Base-by-base conservation (phyloP, 2,797 vertebrate genomes). In the Sebastes goodei region DNA sequence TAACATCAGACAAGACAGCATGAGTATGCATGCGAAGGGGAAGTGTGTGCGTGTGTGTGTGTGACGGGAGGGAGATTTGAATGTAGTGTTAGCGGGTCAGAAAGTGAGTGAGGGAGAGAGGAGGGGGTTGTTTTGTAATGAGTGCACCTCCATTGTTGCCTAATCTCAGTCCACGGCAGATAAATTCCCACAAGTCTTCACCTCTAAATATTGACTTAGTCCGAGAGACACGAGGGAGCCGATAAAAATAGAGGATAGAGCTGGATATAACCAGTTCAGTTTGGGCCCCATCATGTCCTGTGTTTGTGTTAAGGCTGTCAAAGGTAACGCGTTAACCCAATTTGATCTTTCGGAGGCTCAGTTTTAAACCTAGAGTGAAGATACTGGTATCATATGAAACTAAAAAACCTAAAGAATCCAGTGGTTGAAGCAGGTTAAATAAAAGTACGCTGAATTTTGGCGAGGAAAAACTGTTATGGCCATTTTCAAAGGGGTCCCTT, bases 191-290 rank as follows among this genome's bases (percentile, higher is more conserved):
- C 87, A 86, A 67, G 71, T 20, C 42, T 38, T 86, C 38, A 66
- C 63, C 52, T 86, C 77, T 62, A 91, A 90, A 89, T 89, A 88
- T 78, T 89, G 83, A 89, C 80, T 71, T 53, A 80, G 33, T 61
- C 27, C 33, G 23, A 65, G n/a, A 70, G 71, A 71, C 6, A 33
- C 61, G 42, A 67, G 38, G 49, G 38, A 71, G 49, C 59, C 67
- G 63, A 78, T 74, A 81, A 81, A 88, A 83, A 82, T 68, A 89
- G 63, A 78, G 30, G 30, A 23, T 14, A 15, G 4, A 29, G 35
- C 57, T 65, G 66, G 62, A 78, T 79, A 46, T 64, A 78, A 81
- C 63, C 60, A 53, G 70, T 61, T 61, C n/a, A 70, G 62, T 85
- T 77, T 71, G 33, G 62, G 64, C 25, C 63, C 66, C 46, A 77